Conservation (phyloP, 1,140 invertebrate genomes). For the Drosophila sp. region DNA sequence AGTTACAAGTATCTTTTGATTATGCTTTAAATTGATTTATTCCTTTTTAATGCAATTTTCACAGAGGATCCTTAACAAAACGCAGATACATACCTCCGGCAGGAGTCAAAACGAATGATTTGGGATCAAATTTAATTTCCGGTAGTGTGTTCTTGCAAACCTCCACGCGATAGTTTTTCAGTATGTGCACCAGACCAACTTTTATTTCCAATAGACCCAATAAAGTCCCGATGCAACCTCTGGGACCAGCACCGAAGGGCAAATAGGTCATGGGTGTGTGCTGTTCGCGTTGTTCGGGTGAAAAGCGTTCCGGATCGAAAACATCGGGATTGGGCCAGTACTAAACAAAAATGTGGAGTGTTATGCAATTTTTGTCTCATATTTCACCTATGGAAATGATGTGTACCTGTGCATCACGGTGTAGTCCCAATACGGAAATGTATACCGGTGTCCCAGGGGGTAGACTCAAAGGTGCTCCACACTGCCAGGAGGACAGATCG, state of each 20-base stretch:
- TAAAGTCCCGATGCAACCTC: constrained; percentile 85
- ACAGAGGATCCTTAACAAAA: constrained; percentile 51
- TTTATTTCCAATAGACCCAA: constrained; percentile 88
- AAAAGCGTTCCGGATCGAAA: constrained; percentile 85
- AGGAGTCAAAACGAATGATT: constrained; percentile 70
- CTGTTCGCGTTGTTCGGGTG: constrained; percentile 72
- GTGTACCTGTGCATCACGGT: constrained; percentile 61
- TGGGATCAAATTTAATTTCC: constrained; percentile 83
- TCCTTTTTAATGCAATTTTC: constrained; percentile 11
- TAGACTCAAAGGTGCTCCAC: constrained; percentile 32
- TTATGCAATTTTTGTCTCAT: constrained; percentile 40
- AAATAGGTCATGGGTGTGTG: constrained; percentile 82
- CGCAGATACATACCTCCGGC: constrained; percentile 71
- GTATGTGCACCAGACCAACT: constrained; percentile 85
- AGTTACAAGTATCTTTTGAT: too few relatives aligned
- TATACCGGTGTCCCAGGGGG: constrained; percentile 65
- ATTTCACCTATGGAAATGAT: neutral
- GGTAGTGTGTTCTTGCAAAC: constrained; percentile 50
- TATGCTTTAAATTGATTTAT: constrained; percentile 6
- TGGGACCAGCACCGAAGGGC: constrained; percentile 83
- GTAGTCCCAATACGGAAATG: constrained; percentile 73
- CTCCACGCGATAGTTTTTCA: constrained; percentile 83
- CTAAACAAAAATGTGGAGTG: constrained; percentile 73
- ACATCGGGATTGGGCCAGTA: constrained; percentile 80
- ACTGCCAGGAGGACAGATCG: constrained; percentile 82